Evolutionary conservation across 2,888 invertebrate genomes (phyloP).

Genomic region (Troilus luridus): DNA sequence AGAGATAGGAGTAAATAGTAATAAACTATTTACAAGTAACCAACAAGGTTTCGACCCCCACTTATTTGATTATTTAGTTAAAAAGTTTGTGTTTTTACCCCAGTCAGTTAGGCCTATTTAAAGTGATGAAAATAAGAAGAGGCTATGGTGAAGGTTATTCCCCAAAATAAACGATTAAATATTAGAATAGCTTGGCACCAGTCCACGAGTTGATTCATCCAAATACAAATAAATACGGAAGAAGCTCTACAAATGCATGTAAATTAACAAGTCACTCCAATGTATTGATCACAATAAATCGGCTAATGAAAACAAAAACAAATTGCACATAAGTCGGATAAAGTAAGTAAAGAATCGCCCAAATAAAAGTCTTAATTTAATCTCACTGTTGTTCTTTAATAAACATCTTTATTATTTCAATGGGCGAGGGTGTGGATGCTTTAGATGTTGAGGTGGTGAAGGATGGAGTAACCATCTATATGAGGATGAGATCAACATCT

Average conservation of each 20-base stretch:
- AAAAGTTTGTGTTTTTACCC: no score
- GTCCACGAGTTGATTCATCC: not conserved
- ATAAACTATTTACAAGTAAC: no score
- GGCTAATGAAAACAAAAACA: not conserved
- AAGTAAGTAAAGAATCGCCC: not conserved
- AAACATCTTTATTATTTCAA: no score
- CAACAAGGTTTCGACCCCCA: no score
- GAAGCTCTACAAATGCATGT: not conserved
- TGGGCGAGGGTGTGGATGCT: no score
- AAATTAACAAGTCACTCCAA: not conserved
- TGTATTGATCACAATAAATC: not conserved
- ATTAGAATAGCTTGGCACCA: slow-evolving; percentile 26
- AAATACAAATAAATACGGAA: slow-evolving; percentile 43
- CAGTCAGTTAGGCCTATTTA: not conserved
- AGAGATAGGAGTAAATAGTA: no score
- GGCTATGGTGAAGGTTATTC: not conserved
- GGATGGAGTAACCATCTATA: no score
- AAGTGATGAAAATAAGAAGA: not conserved
- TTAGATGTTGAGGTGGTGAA: no score
- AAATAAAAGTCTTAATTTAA: not conserved
- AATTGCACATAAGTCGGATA: not conserved
- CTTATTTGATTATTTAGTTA: no score
- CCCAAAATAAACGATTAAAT: slow-evolving; percentile 33
- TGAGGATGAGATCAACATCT: no score
- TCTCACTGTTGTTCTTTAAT: no score